A percentile compares a stretch with the other conserved stretches of the same genome.
phyloP scores from a whole-genome alignment of 2,113 vertebrate genomes.

The Vimba vimba region DNA sequence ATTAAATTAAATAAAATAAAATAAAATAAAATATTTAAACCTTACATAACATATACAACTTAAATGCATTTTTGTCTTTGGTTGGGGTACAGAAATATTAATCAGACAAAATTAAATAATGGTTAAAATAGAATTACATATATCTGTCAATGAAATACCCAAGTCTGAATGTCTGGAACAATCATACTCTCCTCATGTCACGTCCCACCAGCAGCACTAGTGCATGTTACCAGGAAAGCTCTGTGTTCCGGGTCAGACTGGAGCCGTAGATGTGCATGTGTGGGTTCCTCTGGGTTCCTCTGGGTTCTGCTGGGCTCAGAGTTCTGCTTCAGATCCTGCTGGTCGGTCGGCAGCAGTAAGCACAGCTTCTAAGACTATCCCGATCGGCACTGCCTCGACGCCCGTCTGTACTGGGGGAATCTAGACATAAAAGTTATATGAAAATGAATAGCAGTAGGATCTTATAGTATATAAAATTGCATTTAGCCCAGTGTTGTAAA shows the following conservation, averaged over 20 bases:
- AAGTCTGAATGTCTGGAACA: slow-evolving; percentile 1
- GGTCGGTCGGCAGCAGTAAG: slow-evolving; percentile 81
- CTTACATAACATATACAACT: not conserved
- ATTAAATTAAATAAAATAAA: not conserved
- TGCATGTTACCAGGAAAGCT: slow-evolving; percentile 66
- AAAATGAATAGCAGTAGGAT: not conserved
- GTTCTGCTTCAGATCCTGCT: slow-evolving; percentile 70
- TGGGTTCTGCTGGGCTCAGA: slow-evolving; percentile 44
- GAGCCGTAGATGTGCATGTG: slow-evolving; percentile 57
- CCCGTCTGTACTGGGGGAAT: slow-evolving; percentile 74
- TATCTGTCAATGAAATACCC: slow-evolving; percentile 14
- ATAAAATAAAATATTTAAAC: not conserved
- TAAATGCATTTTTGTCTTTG: slow-evolving; percentile 46
- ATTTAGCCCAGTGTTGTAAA: not conserved
- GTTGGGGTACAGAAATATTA: slow-evolving; percentile 42
- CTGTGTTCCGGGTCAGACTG: slow-evolving; percentile 77
- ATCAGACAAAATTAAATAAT: slow-evolving; percentile 17
- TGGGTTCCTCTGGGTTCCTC: slow-evolving; percentile 38
- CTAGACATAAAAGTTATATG: slow-evolving; percentile 56
- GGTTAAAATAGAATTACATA: not conserved
- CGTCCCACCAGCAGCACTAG: slow-evolving; percentile 42
- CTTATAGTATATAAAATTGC: not conserved
- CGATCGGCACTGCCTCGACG: slow-evolving; percentile 75
- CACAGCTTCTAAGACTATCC: slow-evolving; percentile 79
- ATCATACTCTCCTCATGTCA: not conserved